Evolutionary conservation across 1,140 invertebrate genomes (phyloP).

Genomic region (Drosophila sucinea): DNA sequence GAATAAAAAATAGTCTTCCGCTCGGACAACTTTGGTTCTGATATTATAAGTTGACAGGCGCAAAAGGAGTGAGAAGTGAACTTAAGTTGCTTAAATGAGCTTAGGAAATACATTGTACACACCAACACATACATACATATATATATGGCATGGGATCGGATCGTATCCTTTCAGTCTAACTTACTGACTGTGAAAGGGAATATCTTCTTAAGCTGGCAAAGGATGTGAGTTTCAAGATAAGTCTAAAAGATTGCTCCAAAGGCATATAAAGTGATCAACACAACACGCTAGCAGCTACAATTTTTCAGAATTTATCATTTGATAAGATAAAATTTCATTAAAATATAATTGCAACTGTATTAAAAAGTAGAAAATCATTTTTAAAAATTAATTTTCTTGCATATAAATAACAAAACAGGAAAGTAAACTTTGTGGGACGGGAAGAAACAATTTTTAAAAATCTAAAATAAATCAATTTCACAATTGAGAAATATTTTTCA

Average conservation of each 20-base stretch:
- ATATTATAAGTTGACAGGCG: conserved; percentile 52
- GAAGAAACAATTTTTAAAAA: too few species aligned
- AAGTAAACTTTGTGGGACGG: too few species aligned
- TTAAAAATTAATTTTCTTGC: too few species aligned
- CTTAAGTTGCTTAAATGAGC: conserved; percentile 21
- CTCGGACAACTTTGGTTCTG: conserved; percentile 7
- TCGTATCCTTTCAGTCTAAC: not conserved
- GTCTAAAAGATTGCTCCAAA: conserved; percentile 11
- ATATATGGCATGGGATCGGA: not conserved
- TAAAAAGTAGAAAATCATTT: too few species aligned
- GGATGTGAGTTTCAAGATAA: conserved; percentile 32
- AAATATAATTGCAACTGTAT: not conserved
- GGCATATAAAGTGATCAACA: not conserved
- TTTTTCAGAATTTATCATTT: not conserved
- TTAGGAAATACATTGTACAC: conserved; percentile 9
- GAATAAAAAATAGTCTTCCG: conserved; percentile 4
- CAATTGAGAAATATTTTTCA: too few species aligned
- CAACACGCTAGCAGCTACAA: not conserved
- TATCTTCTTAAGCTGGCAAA: conserved; percentile 18
- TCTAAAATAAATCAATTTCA: too few species aligned
- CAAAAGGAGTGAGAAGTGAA: conserved; percentile 19
- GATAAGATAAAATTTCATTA: not conserved
- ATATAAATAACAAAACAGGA: too few species aligned
- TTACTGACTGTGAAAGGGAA: not conserved
- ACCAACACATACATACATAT: not conserved